These are phyloP conservation scores for Eulemur coronatus DNA, from an alignment of 2,797 vertebrate species.

Conservation along the genomic window DNA sequence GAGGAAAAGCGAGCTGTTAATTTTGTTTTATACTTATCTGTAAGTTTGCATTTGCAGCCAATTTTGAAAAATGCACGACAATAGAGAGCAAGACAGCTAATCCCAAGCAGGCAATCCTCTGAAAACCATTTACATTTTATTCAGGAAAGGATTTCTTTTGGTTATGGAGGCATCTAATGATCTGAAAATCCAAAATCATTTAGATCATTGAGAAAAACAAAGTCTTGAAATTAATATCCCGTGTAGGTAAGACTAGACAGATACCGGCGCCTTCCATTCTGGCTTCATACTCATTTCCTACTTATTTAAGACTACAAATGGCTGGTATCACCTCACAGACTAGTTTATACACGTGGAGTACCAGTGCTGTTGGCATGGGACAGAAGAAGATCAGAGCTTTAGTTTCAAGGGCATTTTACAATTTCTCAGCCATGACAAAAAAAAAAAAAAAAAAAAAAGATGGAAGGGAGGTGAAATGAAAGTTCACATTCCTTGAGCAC, in stretches of 20 bases:
- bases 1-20: conserved; percentile 55
- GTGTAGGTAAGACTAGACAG: neutral
- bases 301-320: neutral
- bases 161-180: conserved; percentile 9
- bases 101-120: neutral
- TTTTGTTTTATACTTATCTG: conserved; percentile 69
- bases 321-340: neutral
- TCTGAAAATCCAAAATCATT: conserved; percentile 13
- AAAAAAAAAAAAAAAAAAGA: neutral
- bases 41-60: conserved; percentile 56
- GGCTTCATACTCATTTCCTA: neutral
- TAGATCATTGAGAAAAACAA: neutral
- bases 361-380: neutral
- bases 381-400: neutral
- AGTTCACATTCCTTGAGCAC: neutral
- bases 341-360: neutral
- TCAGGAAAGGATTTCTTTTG: conserved; percentile 40
- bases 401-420: neutral
- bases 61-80: conserved; percentile 52
- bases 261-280: neutral
- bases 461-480: neutral
- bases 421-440: neutral
- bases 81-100: neutral
- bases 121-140: conserved; percentile 45
- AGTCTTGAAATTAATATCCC: neutral